A percentile compares a stretch with the other conserved stretches of the same genome.
These are phyloP conservation scores for Zoanthus sansibaricus DNA, from an alignment of 92 coral and sea anemone species.

Conservation along the genomic window DNA sequence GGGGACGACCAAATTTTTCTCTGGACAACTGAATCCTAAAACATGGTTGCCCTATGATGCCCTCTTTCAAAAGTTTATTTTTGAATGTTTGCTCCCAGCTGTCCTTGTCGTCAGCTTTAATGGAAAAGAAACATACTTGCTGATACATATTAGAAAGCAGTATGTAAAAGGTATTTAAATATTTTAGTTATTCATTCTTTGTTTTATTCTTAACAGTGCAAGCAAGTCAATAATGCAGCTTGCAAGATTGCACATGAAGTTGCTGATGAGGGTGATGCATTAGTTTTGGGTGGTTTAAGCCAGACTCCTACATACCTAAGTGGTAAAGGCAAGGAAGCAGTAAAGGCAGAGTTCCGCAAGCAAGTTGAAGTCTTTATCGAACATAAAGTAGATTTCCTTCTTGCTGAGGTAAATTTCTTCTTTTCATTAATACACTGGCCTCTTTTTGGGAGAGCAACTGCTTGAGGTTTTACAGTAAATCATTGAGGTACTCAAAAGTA, in stretches of 20 bases:
- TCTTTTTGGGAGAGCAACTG: too few relatives aligned
- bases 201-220: constrained; percentile 47
- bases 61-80: too few relatives aligned
- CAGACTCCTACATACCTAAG: constrained; percentile 96
- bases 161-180: background rate
- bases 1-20: too few relatives aligned
- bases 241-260: constrained; percentile 95
- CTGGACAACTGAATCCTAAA: too few relatives aligned
- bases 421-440: too few relatives aligned
- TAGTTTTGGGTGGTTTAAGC: constrained; percentile 93
- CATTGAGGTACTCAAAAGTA: too few relatives aligned
- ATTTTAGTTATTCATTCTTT: background rate
- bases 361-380: constrained; percentile 87
- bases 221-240: constrained; percentile 88
- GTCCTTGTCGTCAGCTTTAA: too few relatives aligned
- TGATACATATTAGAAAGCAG: background rate
- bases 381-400: constrained; percentile 92
- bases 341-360: constrained; percentile 84
- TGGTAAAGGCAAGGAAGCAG: constrained; percentile 90
- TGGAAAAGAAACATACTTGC: background rate
- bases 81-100: too few relatives aligned
- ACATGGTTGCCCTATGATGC: too few relatives aligned
- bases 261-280: constrained; percentile 88
- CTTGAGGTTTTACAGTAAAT: too few relatives aligned
- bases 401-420: constrained; percentile 83